These are phyloP conservation scores for Euthynnus affinis DNA, from an alignment of 2,797 vertebrate species.

Conservation along the genomic window DNA sequence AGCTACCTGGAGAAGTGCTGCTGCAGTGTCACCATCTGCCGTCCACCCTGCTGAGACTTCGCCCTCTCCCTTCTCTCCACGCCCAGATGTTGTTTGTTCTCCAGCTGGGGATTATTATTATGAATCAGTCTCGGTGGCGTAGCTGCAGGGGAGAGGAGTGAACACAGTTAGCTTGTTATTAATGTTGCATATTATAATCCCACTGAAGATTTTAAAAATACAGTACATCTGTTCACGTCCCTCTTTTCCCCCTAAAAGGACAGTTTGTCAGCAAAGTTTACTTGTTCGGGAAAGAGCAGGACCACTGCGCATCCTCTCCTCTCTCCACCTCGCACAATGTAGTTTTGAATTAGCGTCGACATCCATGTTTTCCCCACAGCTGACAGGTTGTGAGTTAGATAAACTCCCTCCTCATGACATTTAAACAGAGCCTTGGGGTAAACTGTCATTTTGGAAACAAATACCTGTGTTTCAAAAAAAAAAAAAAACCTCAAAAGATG, in stretches of 20 bases:
- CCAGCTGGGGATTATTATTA: constrained; percentile 62
- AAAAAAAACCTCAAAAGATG: background rate
- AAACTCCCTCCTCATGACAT: constrained; percentile 31
- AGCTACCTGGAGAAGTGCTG: constrained; percentile 83
- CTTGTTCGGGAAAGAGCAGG: constrained; percentile 2
- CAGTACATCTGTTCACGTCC: constrained; percentile 49
- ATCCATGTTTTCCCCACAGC: constrained; percentile 23
- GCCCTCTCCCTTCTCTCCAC: constrained; percentile 53
- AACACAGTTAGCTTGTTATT: constrained; percentile 62
- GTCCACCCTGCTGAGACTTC: constrained; percentile 55
- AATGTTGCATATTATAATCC: constrained; percentile 63
- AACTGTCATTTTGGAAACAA: constrained; percentile 41
- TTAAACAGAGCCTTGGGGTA: constrained; percentile 28
- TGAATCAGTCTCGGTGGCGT: constrained; percentile 57
- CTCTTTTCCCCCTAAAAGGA: background rate
- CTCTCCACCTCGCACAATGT: constrained; percentile 20
- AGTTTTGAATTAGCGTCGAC: constrained; percentile 28
- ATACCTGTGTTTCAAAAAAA: constrained; percentile 6
- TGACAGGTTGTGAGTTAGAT: constrained; percentile 36
- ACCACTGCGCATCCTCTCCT: background rate
- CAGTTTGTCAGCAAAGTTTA: constrained; percentile 16
- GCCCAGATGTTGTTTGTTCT: constrained; percentile 73
- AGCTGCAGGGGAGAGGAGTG: constrained; percentile 70
- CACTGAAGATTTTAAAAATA: constrained; percentile 46
- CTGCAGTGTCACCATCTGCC: constrained; percentile 84